Base-by-base conservation (phyloP, 2,888 invertebrate species). In the Microctonus hyperodae region DNA sequence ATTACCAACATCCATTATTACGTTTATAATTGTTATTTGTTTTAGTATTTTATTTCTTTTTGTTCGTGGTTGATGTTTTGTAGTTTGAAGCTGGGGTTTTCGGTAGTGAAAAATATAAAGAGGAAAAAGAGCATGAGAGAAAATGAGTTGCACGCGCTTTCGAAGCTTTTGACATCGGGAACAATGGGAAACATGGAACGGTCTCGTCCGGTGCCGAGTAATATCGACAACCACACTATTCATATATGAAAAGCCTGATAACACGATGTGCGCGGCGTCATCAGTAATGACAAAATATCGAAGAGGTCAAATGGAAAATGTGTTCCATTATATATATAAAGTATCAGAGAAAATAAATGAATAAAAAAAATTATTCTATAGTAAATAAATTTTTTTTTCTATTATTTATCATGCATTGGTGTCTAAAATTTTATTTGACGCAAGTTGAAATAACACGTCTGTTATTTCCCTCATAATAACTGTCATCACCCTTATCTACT, bases 211-310 rank as follows among this genome's bases (percentile, higher is more conserved):
- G 58, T 28, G 20, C 35, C 20, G 51, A 62, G 62, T 57, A 67
- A 62, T 67, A 67, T 67, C 58, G 67, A 67, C 67, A 67, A 50
- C 62, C 37, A 51, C 16, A 44, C 57, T 62, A 65, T 50, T 62
- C 61, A 51, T 61, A 51, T 61, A 56, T 56, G 51, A 57, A 62
- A 62, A 55, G 57, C 67, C 40, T 56, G 62, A 62, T 67, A 37
- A 65, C 59, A 58, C 28, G 57, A 61, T 66, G 35, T 7, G 48
- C 61, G 40, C 16, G 16, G 13, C 53, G 6, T n/a, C 48, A 48
- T n/a, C 40, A 44, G 13, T 16, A 44, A 44, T 20, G 44, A 44
- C 40, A 59, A 59, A 59, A 59, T 53, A 37, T 37, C 35, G 23
- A 37, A 37, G 35, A 48, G 53, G 33, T 53, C 40, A 53, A 59